These are phyloP conservation scores for Homarus americanus DNA, from an alignment of 1,140 invertebrate genomes.

Conservation along the genomic window DNA sequence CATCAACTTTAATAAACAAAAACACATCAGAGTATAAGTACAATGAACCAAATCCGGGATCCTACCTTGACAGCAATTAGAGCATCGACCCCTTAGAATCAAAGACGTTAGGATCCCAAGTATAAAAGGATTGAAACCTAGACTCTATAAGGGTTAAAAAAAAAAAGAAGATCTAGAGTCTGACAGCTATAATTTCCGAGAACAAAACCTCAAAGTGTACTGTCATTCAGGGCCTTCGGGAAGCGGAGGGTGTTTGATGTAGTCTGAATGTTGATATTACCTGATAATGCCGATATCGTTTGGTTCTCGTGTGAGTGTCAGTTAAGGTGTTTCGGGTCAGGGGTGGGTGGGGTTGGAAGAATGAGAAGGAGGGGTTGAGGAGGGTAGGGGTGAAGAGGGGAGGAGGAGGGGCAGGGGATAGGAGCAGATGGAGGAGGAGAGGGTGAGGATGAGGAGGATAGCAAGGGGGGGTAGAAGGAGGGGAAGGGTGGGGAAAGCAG, in stretches of 20 bases:
- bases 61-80: neutral
- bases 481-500: too few relatives aligned
- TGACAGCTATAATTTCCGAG: slow-evolving; percentile 20
- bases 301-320: too few relatives aligned
- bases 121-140: neutral
- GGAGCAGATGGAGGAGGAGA: too few relatives aligned
- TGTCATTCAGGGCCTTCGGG: neutral
- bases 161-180: neutral
- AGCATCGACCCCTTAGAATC: neutral
- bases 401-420: too few relatives aligned
- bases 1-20: too few relatives aligned
- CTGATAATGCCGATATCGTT: neutral
- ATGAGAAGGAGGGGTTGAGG: too few relatives aligned
- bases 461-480: too few relatives aligned
- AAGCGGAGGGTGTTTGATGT: neutral
- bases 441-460: too few relatives aligned
- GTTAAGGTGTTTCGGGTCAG: too few relatives aligned
- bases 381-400: too few relatives aligned
- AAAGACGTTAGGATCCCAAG: neutral
- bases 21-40: neutral
- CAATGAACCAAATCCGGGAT: neutral
- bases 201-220: slow-evolving; percentile 1
- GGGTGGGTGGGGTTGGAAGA: too few relatives aligned
- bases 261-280: neutral
- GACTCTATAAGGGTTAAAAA: neutral